Base-by-base conservation (phyloP, 2,797 vertebrate genomes). In the Melanotaenia parkinsoni region DNA sequence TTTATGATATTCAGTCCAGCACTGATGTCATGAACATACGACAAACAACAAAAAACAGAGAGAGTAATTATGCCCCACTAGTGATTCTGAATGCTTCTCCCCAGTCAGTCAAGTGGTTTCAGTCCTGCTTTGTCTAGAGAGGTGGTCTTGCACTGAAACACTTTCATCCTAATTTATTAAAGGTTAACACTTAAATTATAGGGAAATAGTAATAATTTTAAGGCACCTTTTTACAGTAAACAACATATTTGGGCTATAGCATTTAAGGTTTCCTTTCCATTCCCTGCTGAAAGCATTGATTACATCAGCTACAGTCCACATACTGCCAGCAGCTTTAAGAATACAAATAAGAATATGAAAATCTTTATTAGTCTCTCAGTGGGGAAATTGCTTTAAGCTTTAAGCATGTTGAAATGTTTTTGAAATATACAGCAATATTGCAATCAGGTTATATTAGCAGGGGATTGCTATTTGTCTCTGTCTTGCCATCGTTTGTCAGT, bases 41-140 rank as follows among this genome's bases (percentile, higher is more conserved):
- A 14, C 26, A 59, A 66, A 59, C 18, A 38, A 62, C 26, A 8
- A 53, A 16, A 51, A 22, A 26, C 58, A 13, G 51, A 6, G 20
- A 26, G 60, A 67, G 64, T 83, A 79, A 81, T 74, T 72, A 3
- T 11, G 50, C 22, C 50, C 56, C 50, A 9, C 11, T 10, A 8
- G 35, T n/a, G 65, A 61, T 54, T 54, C 72, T 20, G 24, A 82
- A 70, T 32, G 20, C 67, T 32, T 16, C 76, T 18, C 70, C 28
- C 58, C 70, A 40, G 72, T 82, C 67, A 85, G 53, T 62, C 72
- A 1, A n/a, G 72, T 66, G 58, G 74, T 62, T 70, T 32, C 14
- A 38, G 50, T 35, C 26, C 58, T 26, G 67, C 60, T 60, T 61
- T 6, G 0, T 67, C 63, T 22, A 60, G 28, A 66, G 28, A 10